phyloP scores from a whole-genome alignment of 2,113 vertebrate genomes.

The Lophura nycthemera region DNA sequence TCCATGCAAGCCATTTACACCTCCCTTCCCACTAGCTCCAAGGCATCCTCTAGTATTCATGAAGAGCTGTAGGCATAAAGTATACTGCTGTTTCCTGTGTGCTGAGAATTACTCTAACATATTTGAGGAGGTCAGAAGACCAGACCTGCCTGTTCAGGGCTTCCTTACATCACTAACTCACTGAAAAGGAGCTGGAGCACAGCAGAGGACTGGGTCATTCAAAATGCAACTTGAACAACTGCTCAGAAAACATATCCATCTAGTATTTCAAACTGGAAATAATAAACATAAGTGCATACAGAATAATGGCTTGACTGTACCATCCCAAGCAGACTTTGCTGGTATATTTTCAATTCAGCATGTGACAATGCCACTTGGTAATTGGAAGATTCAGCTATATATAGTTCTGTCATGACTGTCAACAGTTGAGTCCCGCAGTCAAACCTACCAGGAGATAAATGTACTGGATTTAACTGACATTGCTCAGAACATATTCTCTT shows the following conservation, averaged over 20 bases:
- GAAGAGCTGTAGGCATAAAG: neutral
- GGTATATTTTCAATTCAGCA: conserved; percentile 3
- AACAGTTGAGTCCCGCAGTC: neutral
- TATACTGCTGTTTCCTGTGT: neutral
- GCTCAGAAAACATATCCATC: neutral
- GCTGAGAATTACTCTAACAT: neutral
- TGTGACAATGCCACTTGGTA: neutral
- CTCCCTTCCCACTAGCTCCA: neutral
- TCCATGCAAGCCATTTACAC: neutral
- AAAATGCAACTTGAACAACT: neutral
- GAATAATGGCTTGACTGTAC: neutral
- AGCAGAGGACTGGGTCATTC: neutral
- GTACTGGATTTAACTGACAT: neutral
- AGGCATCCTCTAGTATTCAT: neutral
- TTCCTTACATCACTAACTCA: neutral
- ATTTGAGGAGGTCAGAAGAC: neutral
- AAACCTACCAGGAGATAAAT: neutral
- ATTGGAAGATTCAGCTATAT: neutral
- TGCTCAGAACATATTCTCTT: neutral
- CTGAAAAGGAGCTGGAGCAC: neutral
- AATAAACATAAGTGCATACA: neutral
- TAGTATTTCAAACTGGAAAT: conserved; percentile 18
- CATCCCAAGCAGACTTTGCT: neutral
- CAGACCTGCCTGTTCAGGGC: neutral
- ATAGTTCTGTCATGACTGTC: neutral